Percentiles rank a stretch among this genome's conserved stretches.
Conservation (phyloP, 2,797 vertebrate species). For the Melanotaenia trifasciata region DNA sequence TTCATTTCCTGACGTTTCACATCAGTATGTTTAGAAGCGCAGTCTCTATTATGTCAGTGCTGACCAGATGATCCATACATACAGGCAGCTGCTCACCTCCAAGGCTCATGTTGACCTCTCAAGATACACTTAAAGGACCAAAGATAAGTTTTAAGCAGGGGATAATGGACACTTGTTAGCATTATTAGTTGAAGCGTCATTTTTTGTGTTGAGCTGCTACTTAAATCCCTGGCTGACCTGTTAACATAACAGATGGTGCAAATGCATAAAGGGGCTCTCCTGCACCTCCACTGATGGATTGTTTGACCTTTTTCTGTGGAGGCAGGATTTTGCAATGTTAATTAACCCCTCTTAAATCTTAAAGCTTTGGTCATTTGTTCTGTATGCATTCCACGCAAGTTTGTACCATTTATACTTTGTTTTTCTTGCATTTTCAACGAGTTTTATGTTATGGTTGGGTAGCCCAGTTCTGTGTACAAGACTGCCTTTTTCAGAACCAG, state of each 20-base stretch:
- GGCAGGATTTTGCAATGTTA: slow-evolving; percentile 77
- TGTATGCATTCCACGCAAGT: slow-evolving; percentile 86
- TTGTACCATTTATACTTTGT: slow-evolving; percentile 84
- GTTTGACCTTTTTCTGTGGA: slow-evolving; percentile 67
- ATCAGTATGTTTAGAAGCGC: slow-evolving; percentile 81
- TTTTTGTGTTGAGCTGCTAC: slow-evolving; percentile 86
- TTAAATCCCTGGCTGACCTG: slow-evolving; percentile 82
- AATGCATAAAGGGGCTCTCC: slow-evolving; percentile 76
- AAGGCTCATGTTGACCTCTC: slow-evolving; percentile 86
- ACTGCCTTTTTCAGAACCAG: slow-evolving; percentile 80
- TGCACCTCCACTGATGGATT: slow-evolving; percentile 67
- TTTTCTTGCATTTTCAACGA: slow-evolving; percentile 76
- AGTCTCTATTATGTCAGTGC: slow-evolving; percentile 82
- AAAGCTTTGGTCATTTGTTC: slow-evolving; percentile 86
- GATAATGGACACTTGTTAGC: slow-evolving; percentile 82
- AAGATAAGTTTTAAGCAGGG: slow-evolving; percentile 91
- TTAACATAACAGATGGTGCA: slow-evolving; percentile 82
- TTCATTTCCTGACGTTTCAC: slow-evolving; percentile 69
- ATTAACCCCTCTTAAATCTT: slow-evolving; percentile 89
- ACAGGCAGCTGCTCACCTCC: slow-evolving; percentile 80
- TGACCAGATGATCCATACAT: slow-evolving; percentile 83
- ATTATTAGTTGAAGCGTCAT: slow-evolving; percentile 78
- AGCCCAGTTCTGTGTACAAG: slow-evolving; percentile 80
- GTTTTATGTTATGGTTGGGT: slow-evolving; percentile 82
- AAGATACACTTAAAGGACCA: slow-evolving; percentile 87